Percentiles rank a stretch among this genome's conserved stretches.
Evolutionary conservation across 2,113 vertebrate species (phyloP).

Genomic region (Elephantulus edwardii): DNA sequence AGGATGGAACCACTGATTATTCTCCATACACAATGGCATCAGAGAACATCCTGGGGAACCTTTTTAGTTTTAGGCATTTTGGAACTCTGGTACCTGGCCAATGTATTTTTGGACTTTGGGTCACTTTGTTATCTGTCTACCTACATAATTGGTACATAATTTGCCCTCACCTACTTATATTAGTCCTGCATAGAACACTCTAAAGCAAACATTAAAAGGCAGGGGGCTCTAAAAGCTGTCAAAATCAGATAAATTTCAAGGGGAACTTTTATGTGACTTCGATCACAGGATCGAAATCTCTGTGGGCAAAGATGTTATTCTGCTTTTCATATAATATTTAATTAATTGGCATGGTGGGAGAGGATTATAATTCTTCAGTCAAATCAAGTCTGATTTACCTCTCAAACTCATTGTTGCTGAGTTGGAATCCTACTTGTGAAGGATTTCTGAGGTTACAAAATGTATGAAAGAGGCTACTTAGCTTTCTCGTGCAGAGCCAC

Average conservation of each 20-base stretch:
- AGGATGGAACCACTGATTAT: background rate
- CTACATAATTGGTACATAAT: background rate
- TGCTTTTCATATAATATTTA: background rate
- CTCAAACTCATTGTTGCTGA: too few species aligned
- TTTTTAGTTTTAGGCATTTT: background rate
- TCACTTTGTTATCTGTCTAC: background rate
- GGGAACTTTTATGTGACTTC: background rate
- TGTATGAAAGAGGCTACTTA: too few species aligned
- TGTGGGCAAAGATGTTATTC: background rate
- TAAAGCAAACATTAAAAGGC: background rate
- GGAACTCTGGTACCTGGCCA: background rate
- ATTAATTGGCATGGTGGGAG: background rate
- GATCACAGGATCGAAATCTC: background rate
- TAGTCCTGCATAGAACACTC: background rate
- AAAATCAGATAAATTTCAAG: background rate
- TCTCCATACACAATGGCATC: background rate
- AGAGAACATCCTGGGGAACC: background rate
- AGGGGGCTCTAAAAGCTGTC: slow-evolving; percentile 19
- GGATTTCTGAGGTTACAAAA: too few species aligned
- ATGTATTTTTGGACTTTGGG: background rate
- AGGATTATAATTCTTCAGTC: slow-evolving; percentile 16
- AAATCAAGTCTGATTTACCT: background rate
- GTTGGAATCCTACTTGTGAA: background rate
- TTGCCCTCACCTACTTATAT: background rate
- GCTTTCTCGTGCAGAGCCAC: too few species aligned